Conservation (phyloP, 1,140 invertebrate species). For the silkworm (Bombyx mori) region DNA sequence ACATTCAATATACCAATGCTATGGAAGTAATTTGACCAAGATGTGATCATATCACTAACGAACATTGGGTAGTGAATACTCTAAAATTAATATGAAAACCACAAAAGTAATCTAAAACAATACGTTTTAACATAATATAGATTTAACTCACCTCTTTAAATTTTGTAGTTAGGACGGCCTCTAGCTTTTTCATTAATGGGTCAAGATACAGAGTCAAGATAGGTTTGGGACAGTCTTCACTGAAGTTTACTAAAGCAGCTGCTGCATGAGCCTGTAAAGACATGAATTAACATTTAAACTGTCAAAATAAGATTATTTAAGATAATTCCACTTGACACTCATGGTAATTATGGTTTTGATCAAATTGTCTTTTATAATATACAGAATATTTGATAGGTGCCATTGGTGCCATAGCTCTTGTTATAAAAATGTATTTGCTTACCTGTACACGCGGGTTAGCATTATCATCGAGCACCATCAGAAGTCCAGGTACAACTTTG, state of each 20-base stretch:
- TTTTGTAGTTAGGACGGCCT: conserved; percentile 91
- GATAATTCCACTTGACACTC: no score
- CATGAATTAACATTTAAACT: conserved; percentile 2
- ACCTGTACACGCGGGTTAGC: conserved; percentile 93
- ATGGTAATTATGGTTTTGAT: no score
- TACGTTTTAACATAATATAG: no score
- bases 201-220: conserved; percentile 94
- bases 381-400: no score
- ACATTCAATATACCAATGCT: conserved; percentile 66
- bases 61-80: conserved; percentile 44
- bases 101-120: not conserved
- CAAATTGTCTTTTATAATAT: no score
- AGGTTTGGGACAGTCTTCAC: conserved; percentile 97
- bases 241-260: conserved; percentile 98
- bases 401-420: no score
- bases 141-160: conserved; percentile 83
- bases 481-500: conserved; percentile 91
- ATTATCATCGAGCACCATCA: conserved; percentile 93
- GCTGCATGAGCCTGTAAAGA: conserved; percentile 80
- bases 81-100: not conserved
- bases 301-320: no score
- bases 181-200: conserved; percentile 91
- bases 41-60: conserved; percentile 54
- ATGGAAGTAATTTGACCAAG: conserved; percentile 57
- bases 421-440: conserved; percentile 4